Evolutionary conservation across 2,113 vertebrate species (phyloP).

Genomic region (Maccullochella peelii): DNA sequence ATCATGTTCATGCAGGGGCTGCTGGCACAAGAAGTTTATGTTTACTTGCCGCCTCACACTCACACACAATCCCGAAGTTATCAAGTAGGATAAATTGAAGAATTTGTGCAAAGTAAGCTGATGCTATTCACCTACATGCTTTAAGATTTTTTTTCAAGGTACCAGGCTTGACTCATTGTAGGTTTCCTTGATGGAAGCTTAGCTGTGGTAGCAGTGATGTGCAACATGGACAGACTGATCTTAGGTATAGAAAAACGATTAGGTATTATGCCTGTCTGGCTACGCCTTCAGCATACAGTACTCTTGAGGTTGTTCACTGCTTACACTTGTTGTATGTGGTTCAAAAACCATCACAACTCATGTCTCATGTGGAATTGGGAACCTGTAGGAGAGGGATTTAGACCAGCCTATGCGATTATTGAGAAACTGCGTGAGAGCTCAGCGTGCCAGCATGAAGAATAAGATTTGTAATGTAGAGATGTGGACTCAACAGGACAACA

Average conservation of each 20-base stretch:
- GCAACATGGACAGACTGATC: constrained; percentile 28
- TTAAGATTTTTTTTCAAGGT: constrained; percentile 2
- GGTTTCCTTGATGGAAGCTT: constrained; percentile 16
- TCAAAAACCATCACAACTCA: constrained; percentile 47
- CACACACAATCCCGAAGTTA: constrained; percentile 4
- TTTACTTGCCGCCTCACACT: constrained; percentile 11
- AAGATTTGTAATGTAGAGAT: constrained; percentile 72
- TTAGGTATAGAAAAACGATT: constrained; percentile 17
- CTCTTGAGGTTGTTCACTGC: constrained; percentile 31
- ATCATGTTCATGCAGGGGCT: constrained; percentile 2
- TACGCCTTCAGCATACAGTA: constrained; percentile 15
- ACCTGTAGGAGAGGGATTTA: constrained; percentile 71
- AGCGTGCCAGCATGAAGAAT: constrained; percentile 71
- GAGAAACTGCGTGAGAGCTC: constrained; percentile 67
- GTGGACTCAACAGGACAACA: constrained; percentile 47
- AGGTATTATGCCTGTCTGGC: constrained; percentile 11
- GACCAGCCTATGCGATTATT: constrained; percentile 69
- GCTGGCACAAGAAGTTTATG: not conserved
- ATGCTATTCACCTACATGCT: constrained; percentile 11
- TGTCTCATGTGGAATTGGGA: constrained; percentile 52
- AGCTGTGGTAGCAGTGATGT: constrained; percentile 23
- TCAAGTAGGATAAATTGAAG: constrained; percentile 8
- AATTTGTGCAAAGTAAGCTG: constrained; percentile 7
- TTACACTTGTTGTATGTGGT: constrained; percentile 31
- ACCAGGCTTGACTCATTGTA: not conserved